Percentiles rank a stretch among this genome's conserved stretches.
Evolutionary conservation across 23 tunicate species (phyloP).

Genomic region (Ascidia mentula): DNA sequence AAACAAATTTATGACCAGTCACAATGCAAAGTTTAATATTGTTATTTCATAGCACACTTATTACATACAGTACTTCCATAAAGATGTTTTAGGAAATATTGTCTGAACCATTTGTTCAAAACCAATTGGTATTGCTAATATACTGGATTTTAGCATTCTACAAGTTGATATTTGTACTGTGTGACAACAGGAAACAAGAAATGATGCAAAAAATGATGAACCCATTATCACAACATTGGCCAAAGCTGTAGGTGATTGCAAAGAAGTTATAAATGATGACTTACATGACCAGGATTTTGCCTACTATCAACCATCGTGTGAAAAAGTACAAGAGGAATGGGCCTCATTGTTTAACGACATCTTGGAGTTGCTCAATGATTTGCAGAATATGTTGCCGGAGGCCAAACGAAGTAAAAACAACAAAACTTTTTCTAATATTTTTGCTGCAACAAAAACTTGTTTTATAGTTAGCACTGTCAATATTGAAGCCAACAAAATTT

Average conservation of each 20-base stretch:
- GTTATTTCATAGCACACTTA: no score
- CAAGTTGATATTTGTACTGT: no score
- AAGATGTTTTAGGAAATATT: neutral
- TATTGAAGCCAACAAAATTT: neutral
- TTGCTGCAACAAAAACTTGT: neutral
- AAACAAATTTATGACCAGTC: no score
- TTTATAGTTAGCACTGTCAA: conserved; percentile 49
- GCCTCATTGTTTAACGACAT: conserved; percentile 28
- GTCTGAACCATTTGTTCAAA: neutral
- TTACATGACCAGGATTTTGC: conserved; percentile 47
- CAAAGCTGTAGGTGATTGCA: conserved; percentile 20
- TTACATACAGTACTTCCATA: neutral
- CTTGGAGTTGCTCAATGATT: neutral
- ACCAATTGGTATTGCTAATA: neutral
- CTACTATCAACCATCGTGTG: neutral
- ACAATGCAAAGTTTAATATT: no score
- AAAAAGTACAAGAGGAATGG: conserved; percentile 47
- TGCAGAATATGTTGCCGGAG: conserved; percentile 9
- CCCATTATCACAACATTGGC: conserved; percentile 37
- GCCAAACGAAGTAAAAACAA: conserved; percentile 19
- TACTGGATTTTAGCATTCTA: no score
- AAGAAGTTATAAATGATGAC: conserved; percentile 1
- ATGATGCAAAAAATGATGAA: conserved; percentile 23
- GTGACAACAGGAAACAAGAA: neutral
- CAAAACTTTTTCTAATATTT: neutral